Evolutionary conservation across 2,797 vertebrate genomes (phyloP), one percentile per base, ranked within the genome.

Genomic region (Thalassophryne amazonica): DNA sequence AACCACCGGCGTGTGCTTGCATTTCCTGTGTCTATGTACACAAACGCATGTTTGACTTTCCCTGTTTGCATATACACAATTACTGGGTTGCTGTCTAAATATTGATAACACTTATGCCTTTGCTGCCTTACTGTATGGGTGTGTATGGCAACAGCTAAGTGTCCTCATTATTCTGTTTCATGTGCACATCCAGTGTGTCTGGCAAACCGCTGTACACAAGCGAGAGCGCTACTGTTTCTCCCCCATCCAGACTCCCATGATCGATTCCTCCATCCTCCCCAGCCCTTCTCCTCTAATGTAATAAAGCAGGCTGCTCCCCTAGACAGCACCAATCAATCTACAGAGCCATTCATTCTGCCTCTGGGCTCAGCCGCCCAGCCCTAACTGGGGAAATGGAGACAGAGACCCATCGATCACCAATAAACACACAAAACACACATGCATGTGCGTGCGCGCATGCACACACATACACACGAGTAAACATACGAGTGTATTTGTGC

Each of bases 241-340:
- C 57, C 73, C 69, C 80, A n/a, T 82, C 75, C 81, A 79, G 86
- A 89, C 55, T 73, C 58, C 84, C 74, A 85, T 94, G 94, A 97
- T 96, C 94, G 91, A 95, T 97, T 93, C 91, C 89, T 91, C 88
- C 74, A 69, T 91, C 90, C 84, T 90, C 91, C 90, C 90, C 92
- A 60, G 94, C 91, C 90, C 90, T 90, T 90, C 92, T 93, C 93
- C 90, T 92, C 93, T 94, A 95, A 96, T 93, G 94, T 94, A 95
- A 95, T 94, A 94, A 95, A 94, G 93, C 93, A 92, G 92, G 89
- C 90, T 91, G 92, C 92, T 89, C 92, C 89, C 91, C 90, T 90
- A 94, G 93, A 94, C 88, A 94, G 92, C 93, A 93, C 90, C 93
- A 94, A 95, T 92, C 92, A 93, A 95, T 95, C 92, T 95, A 92